Evolutionary conservation across 2,113 vertebrate species (phyloP).

Genomic region (Pao palembangensis): DNA sequence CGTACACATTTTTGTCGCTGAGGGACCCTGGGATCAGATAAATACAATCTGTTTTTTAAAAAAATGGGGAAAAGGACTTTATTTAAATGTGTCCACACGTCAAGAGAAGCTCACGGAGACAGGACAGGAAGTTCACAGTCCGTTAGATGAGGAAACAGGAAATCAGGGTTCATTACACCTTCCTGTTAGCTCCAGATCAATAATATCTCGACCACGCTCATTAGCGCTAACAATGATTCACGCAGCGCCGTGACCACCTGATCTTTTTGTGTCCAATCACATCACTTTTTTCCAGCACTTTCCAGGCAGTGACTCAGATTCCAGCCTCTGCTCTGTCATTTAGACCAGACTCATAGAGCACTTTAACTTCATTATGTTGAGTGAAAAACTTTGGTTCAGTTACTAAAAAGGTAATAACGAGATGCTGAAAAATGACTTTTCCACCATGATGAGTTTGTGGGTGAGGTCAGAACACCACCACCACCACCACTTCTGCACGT

Average conservation of each 20-base stretch:
- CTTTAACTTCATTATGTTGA: too few species aligned
- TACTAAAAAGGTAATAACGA: too few species aligned
- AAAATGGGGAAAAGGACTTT: background rate
- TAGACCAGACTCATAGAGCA: too few species aligned
- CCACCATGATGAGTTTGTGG: too few species aligned
- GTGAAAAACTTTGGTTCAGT: too few species aligned
- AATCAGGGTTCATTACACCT: slow-evolving; percentile 26
- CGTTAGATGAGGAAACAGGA: slow-evolving; percentile 31
- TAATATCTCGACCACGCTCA: slow-evolving; percentile 12
- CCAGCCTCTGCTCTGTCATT: slow-evolving; percentile 25
- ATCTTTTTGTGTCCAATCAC: slow-evolving; percentile 33
- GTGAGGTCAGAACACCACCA: too few species aligned
- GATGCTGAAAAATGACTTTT: too few species aligned
- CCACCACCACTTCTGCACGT: too few species aligned
- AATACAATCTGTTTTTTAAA: background rate
- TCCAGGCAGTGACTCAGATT: slow-evolving; percentile 55
- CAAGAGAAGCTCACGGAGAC: background rate
- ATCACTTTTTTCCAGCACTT: slow-evolving; percentile 28
- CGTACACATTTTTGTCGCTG: slow-evolving; percentile 83
- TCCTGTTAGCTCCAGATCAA: slow-evolving; percentile 36
- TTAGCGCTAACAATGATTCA: slow-evolving; percentile 28
- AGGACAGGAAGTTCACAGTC: background rate
- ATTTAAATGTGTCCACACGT: background rate
- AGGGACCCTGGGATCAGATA: slow-evolving; percentile 72
- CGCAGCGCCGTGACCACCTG: slow-evolving; percentile 13